Percentiles rank a stretch among this genome's conserved stretches.
These are phyloP conservation scores for Brachionus rotundiformis DNA, from an alignment of 1,140 invertebrate genomes.

Conservation along the genomic window DNA sequence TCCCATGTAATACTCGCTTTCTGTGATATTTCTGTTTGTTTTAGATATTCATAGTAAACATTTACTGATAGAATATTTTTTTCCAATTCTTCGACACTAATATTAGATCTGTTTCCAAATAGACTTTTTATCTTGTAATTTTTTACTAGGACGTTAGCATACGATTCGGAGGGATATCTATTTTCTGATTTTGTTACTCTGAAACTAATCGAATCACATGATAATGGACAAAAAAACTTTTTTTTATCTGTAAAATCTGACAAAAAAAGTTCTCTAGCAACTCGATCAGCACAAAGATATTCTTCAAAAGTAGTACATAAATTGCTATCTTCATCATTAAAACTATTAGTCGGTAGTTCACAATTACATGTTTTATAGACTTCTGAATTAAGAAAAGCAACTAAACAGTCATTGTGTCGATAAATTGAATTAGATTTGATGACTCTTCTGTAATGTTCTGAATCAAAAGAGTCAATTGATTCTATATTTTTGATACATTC, in stretches of 20 bases:
- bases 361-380: background rate
- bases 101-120: background rate
- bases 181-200: too few species aligned
- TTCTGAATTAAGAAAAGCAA: background rate
- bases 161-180: too few species aligned
- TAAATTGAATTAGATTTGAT: background rate
- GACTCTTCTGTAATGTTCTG: background rate
- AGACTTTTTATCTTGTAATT: background rate
- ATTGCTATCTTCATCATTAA: background rate
- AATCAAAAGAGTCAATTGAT: constrained; percentile 4
- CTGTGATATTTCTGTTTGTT: too few species aligned
- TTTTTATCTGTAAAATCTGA: background rate
- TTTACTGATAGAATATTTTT: too few species aligned
- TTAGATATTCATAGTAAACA: too few species aligned
- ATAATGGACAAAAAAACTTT: background rate
- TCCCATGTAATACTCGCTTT: background rate
- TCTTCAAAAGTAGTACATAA: background rate
- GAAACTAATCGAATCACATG: background rate
- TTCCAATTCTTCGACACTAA: too few species aligned
- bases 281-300: background rate
- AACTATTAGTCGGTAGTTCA: background rate
- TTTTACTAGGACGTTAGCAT: background rate
- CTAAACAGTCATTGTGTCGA: background rate
- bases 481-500: too few species aligned
- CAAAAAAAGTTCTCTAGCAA: background rate